Conservation (phyloP, 2,113 vertebrate genomes). For the Melanerpes aurifrons region DNA sequence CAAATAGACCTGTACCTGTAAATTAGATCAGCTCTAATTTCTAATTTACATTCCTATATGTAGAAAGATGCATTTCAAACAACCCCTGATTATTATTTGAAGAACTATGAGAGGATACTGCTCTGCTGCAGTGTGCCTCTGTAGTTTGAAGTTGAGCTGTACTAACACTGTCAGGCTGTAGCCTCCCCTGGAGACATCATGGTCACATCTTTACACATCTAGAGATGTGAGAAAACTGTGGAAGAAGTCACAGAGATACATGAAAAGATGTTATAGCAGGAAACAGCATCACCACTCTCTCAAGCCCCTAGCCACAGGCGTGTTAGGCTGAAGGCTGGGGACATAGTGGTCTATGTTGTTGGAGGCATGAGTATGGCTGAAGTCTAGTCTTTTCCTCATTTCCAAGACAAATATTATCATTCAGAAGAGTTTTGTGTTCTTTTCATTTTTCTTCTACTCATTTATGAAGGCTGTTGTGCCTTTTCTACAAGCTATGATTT, state of each 20-base stretch:
- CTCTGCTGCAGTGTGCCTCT: not conserved
- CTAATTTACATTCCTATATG: not conserved
- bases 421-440: not conserved
- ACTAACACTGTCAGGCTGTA: rapidly evolving
- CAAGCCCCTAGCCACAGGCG: not conserved
- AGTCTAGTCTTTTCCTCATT: not conserved
- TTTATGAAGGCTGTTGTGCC: not conserved
- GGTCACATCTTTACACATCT: not conserved
- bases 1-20: not conserved
- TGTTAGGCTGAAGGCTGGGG: not conserved
- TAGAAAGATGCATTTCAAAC: not conserved
- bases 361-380: not conserved
- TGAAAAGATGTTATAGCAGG: not conserved
- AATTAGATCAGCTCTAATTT: not conserved
- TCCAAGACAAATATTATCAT: not conserved
- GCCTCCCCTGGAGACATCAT: not conserved
- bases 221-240: not conserved
- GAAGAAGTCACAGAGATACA: not conserved
- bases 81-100: not conserved
- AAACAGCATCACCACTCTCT: not conserved
- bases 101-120: rapidly evolving
- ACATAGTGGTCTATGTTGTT: not conserved
- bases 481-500: not conserved
- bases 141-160: not conserved
- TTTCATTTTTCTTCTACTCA: not conserved